Conservation (phyloP, 2,888 invertebrate species). For the Drosophila fungiperda region DNA sequence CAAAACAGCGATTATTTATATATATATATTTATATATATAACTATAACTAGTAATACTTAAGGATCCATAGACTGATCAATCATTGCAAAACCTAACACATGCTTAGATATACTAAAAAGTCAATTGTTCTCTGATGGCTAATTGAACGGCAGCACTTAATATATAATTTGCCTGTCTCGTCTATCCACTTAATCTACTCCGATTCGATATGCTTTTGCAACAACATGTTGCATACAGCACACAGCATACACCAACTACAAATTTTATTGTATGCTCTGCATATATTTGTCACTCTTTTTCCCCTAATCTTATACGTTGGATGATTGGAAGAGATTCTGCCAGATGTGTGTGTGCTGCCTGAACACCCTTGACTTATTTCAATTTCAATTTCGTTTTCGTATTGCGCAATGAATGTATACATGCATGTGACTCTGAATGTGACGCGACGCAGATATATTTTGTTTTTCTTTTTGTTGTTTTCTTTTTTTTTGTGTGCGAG, state of each 20-base stretch:
- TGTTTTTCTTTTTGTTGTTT: constrained; percentile 8
- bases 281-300: neutral
- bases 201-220: neutral
- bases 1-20: neutral
- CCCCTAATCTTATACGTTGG: neutral
- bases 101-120: neutral
- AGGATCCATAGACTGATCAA: neutral
- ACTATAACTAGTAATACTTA: neutral
- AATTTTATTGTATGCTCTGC: too few relatives aligned
- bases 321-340: neutral
- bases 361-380: constrained; percentile 34
- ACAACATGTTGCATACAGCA: neutral
- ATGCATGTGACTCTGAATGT: neutral
- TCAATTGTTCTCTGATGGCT: neutral
- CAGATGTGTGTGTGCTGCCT: neutral
- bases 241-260: neutral
- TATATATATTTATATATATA: too few relatives aligned
- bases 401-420: constrained; percentile 50
- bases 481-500: constrained; percentile 16
- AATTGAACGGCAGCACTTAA: neutral
- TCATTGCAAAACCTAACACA: neutral
- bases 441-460: constrained; percentile 40
- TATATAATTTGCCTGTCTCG: neutral
- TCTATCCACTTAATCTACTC: neutral
- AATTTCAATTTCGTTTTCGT: constrained; percentile 12